Evolutionary conservation across 2,888 invertebrate genomes (phyloP).

Genomic region (Dolomedes plantarius): DNA sequence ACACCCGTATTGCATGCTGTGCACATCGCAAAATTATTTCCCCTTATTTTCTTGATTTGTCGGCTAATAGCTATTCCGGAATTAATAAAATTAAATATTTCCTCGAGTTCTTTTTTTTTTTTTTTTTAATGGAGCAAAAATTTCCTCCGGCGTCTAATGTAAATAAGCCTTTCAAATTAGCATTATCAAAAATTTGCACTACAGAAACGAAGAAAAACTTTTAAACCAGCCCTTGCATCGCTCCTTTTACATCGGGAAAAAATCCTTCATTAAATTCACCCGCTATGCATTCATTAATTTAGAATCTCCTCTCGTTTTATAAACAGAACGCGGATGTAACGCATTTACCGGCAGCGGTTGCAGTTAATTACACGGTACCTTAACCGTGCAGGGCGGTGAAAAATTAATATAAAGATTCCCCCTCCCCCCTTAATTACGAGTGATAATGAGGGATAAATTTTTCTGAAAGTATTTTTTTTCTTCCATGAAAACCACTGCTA

Average conservation of each 20-base stretch:
- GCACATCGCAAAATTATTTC: too few relatives aligned
- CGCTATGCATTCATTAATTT: neutral
- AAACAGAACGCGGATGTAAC: slow-evolving; percentile 6
- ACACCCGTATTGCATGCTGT: too few relatives aligned
- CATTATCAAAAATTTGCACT: slow-evolving; percentile 1
- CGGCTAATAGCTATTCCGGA: neutral
- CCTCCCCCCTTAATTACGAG: slow-evolving; percentile 48
- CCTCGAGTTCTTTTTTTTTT: neutral
- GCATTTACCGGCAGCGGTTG: slow-evolving; percentile 25
- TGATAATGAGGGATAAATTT: slow-evolving; percentile 55
- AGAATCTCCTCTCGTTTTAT: slow-evolving; percentile 5
- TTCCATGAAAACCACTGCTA: neutral
- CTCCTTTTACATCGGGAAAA: neutral
- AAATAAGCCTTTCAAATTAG: slow-evolving; percentile 10
- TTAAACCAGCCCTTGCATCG: neutral
- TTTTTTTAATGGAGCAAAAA: too few relatives aligned
- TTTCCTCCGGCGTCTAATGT: neutral
- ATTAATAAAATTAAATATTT: neutral
- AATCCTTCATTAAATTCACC: slow-evolving; percentile 13
- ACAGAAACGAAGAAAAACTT: neutral
- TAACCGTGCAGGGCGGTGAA: slow-evolving; percentile 30
- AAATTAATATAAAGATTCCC: slow-evolving; percentile 52
- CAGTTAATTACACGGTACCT: slow-evolving; percentile 48
- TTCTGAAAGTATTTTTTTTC: slow-evolving; percentile 8
- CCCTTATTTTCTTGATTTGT: too few relatives aligned